Evolutionary conservation across 2,797 vertebrate genomes (phyloP).

Genomic region (Myotis pilosus): DNA sequence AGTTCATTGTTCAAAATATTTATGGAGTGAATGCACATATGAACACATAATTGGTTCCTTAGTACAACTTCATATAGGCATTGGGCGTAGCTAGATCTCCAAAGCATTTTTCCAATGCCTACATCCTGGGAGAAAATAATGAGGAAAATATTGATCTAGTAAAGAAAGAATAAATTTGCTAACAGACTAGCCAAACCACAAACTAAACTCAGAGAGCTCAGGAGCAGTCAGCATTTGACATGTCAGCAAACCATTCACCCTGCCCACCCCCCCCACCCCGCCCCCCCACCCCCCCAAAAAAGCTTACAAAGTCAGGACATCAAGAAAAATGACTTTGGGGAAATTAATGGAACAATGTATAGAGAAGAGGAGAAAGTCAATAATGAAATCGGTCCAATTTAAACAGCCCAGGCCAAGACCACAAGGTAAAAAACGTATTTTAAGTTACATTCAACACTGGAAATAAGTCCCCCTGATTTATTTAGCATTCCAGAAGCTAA

Average conservation of each 20-base stretch:
- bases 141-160: constrained; percentile 14
- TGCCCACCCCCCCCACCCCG: background rate
- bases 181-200: background rate
- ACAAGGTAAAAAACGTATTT: constrained; percentile 37
- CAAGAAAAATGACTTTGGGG: constrained; percentile 43
- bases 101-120: background rate
- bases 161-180: constrained; percentile 35
- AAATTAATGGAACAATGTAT: constrained; percentile 28
- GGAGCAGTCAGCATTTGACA: background rate
- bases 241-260: background rate
- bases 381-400: constrained; percentile 14
- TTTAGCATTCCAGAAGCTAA: constrained; percentile 62
- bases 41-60: background rate
- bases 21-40: background rate
- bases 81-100: background rate
- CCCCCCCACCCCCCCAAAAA: background rate
- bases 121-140: background rate
- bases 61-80: background rate
- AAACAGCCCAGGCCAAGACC: constrained; percentile 37
- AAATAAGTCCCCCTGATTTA: constrained; percentile 54
- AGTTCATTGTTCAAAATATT: background rate
- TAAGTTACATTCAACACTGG: constrained; percentile 14
- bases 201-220: background rate
- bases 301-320: constrained; percentile 3
- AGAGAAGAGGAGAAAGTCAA: constrained; percentile 30